A percentile compares a stretch with the other conserved stretches of the same genome.
phyloP scores from a whole-genome alignment of 2,797 vertebrate genomes.

The Halcyon badia region DNA sequence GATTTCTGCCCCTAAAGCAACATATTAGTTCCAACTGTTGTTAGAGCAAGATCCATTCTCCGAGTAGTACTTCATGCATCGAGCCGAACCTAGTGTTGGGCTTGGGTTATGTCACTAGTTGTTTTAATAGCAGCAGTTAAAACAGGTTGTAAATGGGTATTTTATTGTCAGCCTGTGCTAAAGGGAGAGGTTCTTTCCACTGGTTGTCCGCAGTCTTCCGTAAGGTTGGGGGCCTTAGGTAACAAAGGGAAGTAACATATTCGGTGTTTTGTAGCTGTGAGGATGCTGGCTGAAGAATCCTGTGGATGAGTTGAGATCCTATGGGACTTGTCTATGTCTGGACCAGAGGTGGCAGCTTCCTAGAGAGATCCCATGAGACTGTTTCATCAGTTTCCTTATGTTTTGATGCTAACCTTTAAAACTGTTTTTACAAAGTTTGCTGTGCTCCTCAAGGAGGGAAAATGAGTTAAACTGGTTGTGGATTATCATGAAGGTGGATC shows the following conservation, averaged over 20 bases:
- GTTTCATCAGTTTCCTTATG: not conserved
- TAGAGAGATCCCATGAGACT: not conserved
- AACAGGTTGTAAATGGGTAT: not conserved
- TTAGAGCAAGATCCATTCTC: not conserved
- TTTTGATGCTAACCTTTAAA: not conserved
- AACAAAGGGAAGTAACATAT: not conserved
- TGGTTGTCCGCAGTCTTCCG: not conserved
- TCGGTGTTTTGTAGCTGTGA: not conserved
- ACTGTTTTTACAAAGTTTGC: not conserved
- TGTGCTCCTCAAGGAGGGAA: not conserved
- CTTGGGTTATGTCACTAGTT: not conserved
- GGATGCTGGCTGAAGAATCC: not conserved
- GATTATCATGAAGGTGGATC: not conserved
- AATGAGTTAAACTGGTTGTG: not conserved
- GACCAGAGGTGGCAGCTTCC: not conserved
- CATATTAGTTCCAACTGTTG: accelerated
- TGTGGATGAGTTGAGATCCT: not conserved
- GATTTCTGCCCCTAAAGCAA: not conserved
- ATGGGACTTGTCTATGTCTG: accelerated
- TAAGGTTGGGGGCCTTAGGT: not conserved
- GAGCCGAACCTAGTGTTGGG: not conserved
- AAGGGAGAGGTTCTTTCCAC: not conserved
- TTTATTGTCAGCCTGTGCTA: not conserved
- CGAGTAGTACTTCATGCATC: not conserved
- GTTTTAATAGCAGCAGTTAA: not conserved